A percentile compares a stretch with the other conserved stretches of the same genome.
Evolutionary conservation across 2,113 vertebrate genomes (phyloP).

Genomic region (Mirza zaza): DNA sequence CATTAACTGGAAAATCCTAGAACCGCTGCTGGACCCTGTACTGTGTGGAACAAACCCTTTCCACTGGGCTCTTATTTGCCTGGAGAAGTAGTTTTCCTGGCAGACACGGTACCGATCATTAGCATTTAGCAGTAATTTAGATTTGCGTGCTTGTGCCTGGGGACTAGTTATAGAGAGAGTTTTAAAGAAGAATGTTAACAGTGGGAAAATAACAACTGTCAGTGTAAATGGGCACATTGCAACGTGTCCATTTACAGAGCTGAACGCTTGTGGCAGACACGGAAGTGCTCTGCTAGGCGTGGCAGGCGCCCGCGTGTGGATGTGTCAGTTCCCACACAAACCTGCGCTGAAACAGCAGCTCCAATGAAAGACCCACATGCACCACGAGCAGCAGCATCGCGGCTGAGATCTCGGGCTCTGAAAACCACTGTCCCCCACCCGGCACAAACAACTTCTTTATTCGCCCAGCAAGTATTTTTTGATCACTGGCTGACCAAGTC

Average conservation of each 20-base stretch:
- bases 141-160: neutral
- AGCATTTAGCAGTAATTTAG: constrained; percentile 34
- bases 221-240: neutral
- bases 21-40: neutral
- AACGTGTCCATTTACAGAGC: neutral
- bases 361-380: rapidly evolving
- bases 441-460: neutral
- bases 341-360: neutral
- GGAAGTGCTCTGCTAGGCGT: rapidly evolving
- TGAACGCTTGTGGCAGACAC: neutral
- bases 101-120: neutral
- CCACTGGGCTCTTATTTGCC: neutral
- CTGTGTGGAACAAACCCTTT: neutral
- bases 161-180: neutral
- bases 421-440: neutral
- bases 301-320: rapidly evolving
- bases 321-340: neutral
- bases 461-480: neutral
- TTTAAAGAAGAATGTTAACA: constrained; percentile 30
- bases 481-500: neutral
- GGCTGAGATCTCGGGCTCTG: neutral
- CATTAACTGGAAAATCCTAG: neutral
- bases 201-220: neutral
- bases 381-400: rapidly evolving
- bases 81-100: neutral